phyloP scores from a whole-genome alignment of 2,113 vertebrate genomes.

The Formicarius rufipectus region DNA sequence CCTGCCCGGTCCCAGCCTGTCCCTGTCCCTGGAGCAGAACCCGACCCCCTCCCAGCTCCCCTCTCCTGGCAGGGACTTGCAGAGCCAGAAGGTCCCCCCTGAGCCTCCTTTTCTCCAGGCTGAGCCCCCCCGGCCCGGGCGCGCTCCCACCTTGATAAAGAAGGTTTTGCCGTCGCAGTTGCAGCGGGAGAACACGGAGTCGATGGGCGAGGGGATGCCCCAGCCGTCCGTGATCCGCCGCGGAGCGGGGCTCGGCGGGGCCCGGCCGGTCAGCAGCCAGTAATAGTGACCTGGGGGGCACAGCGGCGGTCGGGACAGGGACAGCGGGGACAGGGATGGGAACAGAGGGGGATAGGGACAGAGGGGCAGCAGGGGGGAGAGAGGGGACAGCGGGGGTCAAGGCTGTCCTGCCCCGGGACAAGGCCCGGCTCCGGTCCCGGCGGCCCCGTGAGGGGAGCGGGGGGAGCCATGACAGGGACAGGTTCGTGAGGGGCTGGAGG shows the following conservation, averaged over 20 bases:
- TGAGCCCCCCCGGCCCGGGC: background rate
- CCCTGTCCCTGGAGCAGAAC: background rate
- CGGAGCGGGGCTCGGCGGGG: constrained; percentile 72
- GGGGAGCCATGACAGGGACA: too few species aligned
- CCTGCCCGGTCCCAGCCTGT: background rate
- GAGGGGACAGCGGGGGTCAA: too few species aligned
- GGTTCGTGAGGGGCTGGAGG: too few species aligned
- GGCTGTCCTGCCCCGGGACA: too few species aligned
- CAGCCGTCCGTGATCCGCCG: constrained; percentile 84
- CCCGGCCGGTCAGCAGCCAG: constrained; percentile 82
- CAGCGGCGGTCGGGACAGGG: background rate
- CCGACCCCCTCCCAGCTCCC: accelerated
- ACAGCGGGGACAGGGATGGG: too few species aligned
- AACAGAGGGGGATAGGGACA: constrained; percentile 74
- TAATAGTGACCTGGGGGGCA: constrained; percentile 80
- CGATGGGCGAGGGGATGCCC: constrained; percentile 93
- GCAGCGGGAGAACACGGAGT: constrained; percentile 92
- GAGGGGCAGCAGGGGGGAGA: too few species aligned
- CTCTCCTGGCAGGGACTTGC: background rate
- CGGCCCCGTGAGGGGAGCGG: accelerated
- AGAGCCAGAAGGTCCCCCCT: accelerated
- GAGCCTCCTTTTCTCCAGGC: background rate
- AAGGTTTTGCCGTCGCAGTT: constrained; percentile 95
- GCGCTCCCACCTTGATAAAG: constrained; percentile 87
- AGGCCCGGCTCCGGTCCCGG: too few species aligned